These are phyloP conservation scores for Halichoerus grypus DNA, from an alignment of 2,113 vertebrate species.

Conservation along the genomic window DNA sequence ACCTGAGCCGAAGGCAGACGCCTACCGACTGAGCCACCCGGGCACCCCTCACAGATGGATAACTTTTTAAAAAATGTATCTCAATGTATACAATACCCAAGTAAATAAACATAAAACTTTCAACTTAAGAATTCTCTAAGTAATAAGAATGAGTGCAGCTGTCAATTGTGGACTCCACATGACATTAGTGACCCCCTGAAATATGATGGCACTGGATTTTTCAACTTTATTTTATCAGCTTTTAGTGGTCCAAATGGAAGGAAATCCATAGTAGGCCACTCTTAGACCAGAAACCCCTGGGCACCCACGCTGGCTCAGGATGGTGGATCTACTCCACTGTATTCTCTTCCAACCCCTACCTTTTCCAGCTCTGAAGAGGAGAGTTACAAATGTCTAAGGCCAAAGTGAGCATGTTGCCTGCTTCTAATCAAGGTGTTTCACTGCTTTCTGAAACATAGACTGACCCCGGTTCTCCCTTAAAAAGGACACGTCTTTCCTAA, in stretches of 20 bases:
- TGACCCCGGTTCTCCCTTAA: background rate
- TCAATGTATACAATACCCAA: background rate
- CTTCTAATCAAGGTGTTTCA: background rate
- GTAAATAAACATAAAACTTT: slow-evolving; percentile 35
- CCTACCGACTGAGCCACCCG: no score
- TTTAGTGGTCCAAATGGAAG: background rate
- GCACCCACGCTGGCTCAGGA: background rate
- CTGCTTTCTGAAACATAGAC: background rate
- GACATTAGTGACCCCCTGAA: background rate
- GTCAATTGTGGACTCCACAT: background rate
- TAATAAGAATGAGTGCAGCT: background rate
- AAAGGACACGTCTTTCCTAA: background rate
- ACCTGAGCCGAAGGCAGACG: no score
- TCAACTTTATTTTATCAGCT: slow-evolving; percentile 4
- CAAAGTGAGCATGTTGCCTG: background rate
- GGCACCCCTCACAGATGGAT: background rate
- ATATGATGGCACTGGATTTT: background rate
- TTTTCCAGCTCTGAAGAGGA: background rate
- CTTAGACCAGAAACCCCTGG: background rate
- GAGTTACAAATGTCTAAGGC: background rate
- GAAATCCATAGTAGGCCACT: background rate
- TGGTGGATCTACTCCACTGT: background rate
- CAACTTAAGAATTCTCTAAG: background rate
- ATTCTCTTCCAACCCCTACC: background rate
- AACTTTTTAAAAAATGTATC: background rate